Evolutionary conservation across 2,888 invertebrate genomes (phyloP), one percentile per base, ranked within the genome.

Genomic region (Tenthredo notha): DNA sequence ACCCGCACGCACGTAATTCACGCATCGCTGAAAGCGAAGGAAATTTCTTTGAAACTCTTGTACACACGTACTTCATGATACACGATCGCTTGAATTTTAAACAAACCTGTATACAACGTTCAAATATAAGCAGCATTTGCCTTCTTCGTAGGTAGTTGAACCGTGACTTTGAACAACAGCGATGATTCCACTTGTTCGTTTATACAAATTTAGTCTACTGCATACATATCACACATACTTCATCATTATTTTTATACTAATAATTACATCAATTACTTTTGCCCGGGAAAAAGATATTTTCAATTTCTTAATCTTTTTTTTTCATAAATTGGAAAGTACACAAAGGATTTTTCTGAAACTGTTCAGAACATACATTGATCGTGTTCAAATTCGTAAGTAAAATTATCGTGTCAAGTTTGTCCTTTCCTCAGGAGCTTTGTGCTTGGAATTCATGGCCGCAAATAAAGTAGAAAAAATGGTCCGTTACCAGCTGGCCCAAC

Each of bases 401-500:
- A 33, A 67, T 67, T 6, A 25, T 33, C 67, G 29, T 33, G 67
- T 33, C 29, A 33, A 15, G 67, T 33, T 67, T 67, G 33, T 67
- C 67, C 18, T 33, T 67, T 33, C 18, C 18, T 18, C 15, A 18
- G 29, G 67, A 67, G 67, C 15, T 18, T 67, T 43, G 72, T 10
- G 43, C 33, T 74, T 43, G 40, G 72, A 74, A 74, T 43, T 74
- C 83, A 67, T 37, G 29, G 47, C 12, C 47, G 83, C 65, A 83
- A 83, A 83, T 67, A 70, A 67, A 83, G 50, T 33, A 67, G 9
- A 70, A 9, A 70, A 83, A 83, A 67, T 47, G 70, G 50, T 12
- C 83, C 65, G 83, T 83, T 83, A 50, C 78, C 83, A 83, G 67
- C 83, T 83, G 83, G 83, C 50, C 83, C 83, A 83, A 25, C 83